Base-by-base conservation (phyloP, 2,113 vertebrate genomes). In the Mystacornis crossleyi region DNA sequence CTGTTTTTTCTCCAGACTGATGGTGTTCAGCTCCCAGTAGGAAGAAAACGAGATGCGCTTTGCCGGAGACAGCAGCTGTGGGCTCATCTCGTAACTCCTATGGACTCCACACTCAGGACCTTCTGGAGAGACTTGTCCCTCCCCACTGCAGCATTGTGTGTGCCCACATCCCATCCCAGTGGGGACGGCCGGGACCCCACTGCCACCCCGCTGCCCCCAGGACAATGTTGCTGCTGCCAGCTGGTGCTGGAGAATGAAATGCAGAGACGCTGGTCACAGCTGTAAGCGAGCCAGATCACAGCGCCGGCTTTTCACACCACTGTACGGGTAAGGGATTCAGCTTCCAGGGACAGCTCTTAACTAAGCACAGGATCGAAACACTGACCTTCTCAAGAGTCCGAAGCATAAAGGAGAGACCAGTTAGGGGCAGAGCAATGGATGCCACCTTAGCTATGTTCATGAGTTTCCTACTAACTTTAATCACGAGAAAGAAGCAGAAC, bases 141-240 rank as follows among this genome's bases (percentile, higher is more conserved):
- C 31, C 12, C 18, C 48, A 33, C 24, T 8, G 18, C 38, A 65
- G 58, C 1, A 0, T 13, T 34, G 31, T 34, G 21, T 31, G 8
- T 29, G n/a, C 34, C 34, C 47, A 55, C n/a, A 48, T 40, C 53
- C 12, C 34, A 86, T 8, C 48, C 40, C 60, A 26, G 14, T 2
- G 34, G 58, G 18, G 33, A 62, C n/a, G 33, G 28, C 21, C 54
- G 65, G 50, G 42, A 36, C 2, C 9, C 12, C 2, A 2, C 18
- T 28, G 25, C 33, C 38, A 29, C 19, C 9, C 8, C 0, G 0
- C 29, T 78, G 26, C 10, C n/a, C 21, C 18, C 1, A 1, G 8
- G 31, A 16, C 25, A 54, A 14, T 8, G 20, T 1, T 24, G 33
- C 15, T 61, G 55, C 24, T 50, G 10, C 38, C 19, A n/a, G 38